Percentiles rank a stretch among this genome's conserved stretches.
Evolutionary conservation across 2,888 invertebrate genomes (phyloP).

Genomic region (Oegoconia quadripuncta): DNA sequence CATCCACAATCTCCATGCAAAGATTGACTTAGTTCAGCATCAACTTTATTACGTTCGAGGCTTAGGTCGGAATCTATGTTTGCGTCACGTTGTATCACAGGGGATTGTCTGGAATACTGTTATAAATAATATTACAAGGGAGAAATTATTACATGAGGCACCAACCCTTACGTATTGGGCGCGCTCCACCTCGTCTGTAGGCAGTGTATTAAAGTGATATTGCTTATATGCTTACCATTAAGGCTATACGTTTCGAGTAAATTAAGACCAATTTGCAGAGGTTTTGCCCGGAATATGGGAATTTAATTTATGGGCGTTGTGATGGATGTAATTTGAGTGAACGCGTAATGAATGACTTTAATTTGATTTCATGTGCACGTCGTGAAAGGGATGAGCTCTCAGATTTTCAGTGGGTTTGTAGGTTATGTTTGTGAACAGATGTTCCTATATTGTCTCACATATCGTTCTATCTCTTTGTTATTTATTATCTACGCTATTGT

Average conservation of each 20-base stretch:
- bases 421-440: background rate
- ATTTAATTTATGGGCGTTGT: slow-evolving; percentile 64
- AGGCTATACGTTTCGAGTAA: slow-evolving; percentile 66
- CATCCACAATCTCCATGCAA: background rate
- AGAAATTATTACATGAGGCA: slow-evolving; percentile 47
- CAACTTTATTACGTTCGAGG: slow-evolving; percentile 23
- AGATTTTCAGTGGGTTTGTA: slow-evolving; percentile 11
- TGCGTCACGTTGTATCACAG: slow-evolving; percentile 39
- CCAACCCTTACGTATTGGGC: slow-evolving; percentile 34
- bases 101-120: slow-evolving; percentile 50
- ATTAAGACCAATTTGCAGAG: slow-evolving; percentile 74
- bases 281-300: slow-evolving; percentile 65
- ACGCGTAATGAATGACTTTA: slow-evolving; percentile 59
- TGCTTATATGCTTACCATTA: slow-evolving; percentile 68
- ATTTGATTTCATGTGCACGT: slow-evolving; percentile 46
- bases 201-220: slow-evolving; percentile 58
- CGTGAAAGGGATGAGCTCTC: slow-evolving; percentile 20
- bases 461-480: too few species aligned
- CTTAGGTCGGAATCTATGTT: slow-evolving; percentile 33
- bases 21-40: slow-evolving; percentile 17
- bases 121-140: slow-evolving; percentile 50
- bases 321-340: slow-evolving; percentile 62
- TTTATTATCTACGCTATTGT: too few species aligned
- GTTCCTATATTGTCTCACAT: background rate
- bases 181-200: background rate